Base-by-base conservation (phyloP, 2,113 vertebrate species). In the Nannospalax galili region DNA sequence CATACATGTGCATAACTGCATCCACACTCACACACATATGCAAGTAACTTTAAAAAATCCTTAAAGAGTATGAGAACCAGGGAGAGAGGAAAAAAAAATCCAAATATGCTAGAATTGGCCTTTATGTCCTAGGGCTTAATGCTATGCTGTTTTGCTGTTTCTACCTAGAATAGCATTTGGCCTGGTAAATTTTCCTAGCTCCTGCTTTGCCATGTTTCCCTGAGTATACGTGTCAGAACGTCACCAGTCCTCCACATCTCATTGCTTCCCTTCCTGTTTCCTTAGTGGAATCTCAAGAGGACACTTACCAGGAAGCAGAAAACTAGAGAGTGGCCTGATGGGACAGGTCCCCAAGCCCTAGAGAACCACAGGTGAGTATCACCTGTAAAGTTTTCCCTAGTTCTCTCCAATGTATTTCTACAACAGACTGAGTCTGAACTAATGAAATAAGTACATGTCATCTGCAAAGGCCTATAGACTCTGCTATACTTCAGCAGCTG, bases 401-500 rank as follows among this genome's bases (percentile, higher is more conserved):
- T 75, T 94, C 32, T 93, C 28, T 70, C 40, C 56, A 92, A 20
- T 84, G 2, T 81, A 94, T 93, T 95, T 96, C 85, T 94, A 58
- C 64, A 94, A 72, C 3, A 95, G 80, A 64, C 67, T 10, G 74
- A 35, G 84, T 78, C 78, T 69, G 91, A 87, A 88, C 58, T 84
- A 94, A 90, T 67, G 74, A 97, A 93, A 94, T 30, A 60, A 30
- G 74, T 6, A 17, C 17, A 84, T 37, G 48, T 78, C 60, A 88
- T 94, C 3, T 96, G 42, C 74, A 94, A 84, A 95, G 90, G 75
- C 45, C 84, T 87, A 81, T 24, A 87, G 78, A 93, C 65, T 92
- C 65, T 93, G 80, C 20, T 82, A 74, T 93, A 86, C 75, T 90
- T 84, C 92, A 95, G 74, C 28, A 96, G 77, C 88, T 86, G 52